phyloP scores from a whole-genome alignment of 2,888 invertebrate genomes.

The Carabus problematicus region DNA sequence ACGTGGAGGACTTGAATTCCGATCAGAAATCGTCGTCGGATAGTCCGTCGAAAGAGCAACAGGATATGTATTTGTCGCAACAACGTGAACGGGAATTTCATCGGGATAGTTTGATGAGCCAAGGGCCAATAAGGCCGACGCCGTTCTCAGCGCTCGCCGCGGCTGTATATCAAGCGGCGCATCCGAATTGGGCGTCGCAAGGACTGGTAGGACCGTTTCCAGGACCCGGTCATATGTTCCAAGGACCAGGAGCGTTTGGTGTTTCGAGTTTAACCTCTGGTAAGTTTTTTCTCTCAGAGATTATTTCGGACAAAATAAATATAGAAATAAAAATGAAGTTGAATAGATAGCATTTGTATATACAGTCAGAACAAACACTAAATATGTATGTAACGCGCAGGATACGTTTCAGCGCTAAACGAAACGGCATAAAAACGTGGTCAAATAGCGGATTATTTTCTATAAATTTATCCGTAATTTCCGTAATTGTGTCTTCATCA shows the following conservation, averaged over 20 bases:
- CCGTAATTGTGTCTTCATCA: too few species aligned
- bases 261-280: constrained; percentile 60
- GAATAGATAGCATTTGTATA: too few species aligned
- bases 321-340: too few species aligned
- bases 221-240: constrained; percentile 70
- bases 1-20: constrained; percentile 78
- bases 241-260: constrained; percentile 65
- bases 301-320: not conserved
- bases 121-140: constrained; percentile 76
- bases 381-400: too few species aligned
- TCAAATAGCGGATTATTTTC: too few species aligned
- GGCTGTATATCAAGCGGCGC: constrained; percentile 66
- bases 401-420: too few species aligned
- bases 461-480: too few species aligned
- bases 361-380: too few species aligned
- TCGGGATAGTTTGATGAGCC: constrained; percentile 53
- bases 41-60: constrained; percentile 50
- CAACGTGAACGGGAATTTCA: constrained; percentile 51
- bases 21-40: constrained; percentile 57
- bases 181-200: constrained; percentile 66
- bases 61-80: constrained; percentile 39
- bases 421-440: too few species aligned
- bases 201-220: constrained; percentile 66
- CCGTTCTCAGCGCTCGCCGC: constrained; percentile 78
- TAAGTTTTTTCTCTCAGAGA: constrained; percentile 59